Base-by-base conservation (phyloP, 1,140 invertebrate genomes). In the Centruroides sculpturatus region DNA sequence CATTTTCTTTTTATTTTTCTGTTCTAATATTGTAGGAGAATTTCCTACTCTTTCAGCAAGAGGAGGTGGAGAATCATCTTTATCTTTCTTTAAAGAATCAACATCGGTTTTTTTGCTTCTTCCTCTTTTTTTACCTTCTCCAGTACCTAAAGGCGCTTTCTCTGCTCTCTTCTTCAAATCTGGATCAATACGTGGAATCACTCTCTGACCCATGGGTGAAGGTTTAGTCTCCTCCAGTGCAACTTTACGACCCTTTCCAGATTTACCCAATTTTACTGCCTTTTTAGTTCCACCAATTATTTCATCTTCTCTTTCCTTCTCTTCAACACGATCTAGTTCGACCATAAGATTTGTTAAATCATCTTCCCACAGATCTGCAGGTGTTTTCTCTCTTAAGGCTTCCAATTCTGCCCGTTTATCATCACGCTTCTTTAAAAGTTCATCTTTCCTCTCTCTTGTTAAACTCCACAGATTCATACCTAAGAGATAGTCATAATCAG, bases 381-480 rank as follows among this genome's bases (percentile, higher is more conserved):
- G 83, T 1, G 85, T 81, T 73, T 92, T 90, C 48, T 62, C 66
- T 57, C 72, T 67, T 35, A 82, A 62, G 6, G 65, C 63, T 51
- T 72, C 64, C 13, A 80, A 61, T 66, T 80, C 77, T 47, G 56
- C 47, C 0, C 52, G 23, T 57, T 77, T 78, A 3, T 82, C 81
- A n/a, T 92, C 73, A 69, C 67, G 63, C 53, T 64, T 63, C 47
- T 63, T 69, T 9, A 66, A 41, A 3, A 71, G 53, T 55, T 96
- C 89, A 63, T 98, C 90, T 71, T 98, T 97, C 69, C 82, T 85
- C 76, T 98, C 95, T 65, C 87, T 85, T 0, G 93, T 94, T 53
- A 98, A 78, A 77, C 81, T 86, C 91, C 91, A 94, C 80, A 98
- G 82, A 0, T 84, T 83, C 92, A 97, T 94, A n/a, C 89, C 88